Base-by-base conservation (phyloP, 2,113 vertebrate species). In the Corvus hawaiiensis region DNA sequence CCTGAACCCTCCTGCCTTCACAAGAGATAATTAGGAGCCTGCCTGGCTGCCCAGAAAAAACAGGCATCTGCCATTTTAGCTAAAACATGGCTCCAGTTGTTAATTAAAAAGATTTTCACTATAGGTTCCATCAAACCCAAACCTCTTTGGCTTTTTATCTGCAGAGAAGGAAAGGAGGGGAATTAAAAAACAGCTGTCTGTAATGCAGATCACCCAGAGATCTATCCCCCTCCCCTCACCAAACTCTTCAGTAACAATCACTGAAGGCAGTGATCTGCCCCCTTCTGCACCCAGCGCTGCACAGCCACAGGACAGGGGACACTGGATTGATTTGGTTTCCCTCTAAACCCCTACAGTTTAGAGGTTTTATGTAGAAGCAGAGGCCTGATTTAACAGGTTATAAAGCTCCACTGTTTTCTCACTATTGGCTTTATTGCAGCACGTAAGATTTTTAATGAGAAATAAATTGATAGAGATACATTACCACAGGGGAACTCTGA, bases 61-160 rank as follows among this genome's bases (percentile, higher is more conserved):
- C 13, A 73, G 27, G 19, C 11, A 54, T 71, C 90, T 23, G 10
- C 76, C 26, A n/a, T 77, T 76, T 51, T 74, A 94, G 44, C 48
- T 58, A 43, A n/a, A 71, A 79, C 73, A 28, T 1, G 1, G 52
- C 89, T 69, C 54, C 46, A 41, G 44, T 4, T 58, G 46, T 32
- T 94, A 94, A 97, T 93, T 81, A 86, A 97, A 75, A 76, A 92
- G 61, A 89, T 92, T 80, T 89, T 77, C 43, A 68, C 73, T 27
- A 11, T 1, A 64, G 72, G 39, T 13, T 74, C 77, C 84, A 61
- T 43, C 86, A 59, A 75, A 83, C 41, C 28, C 69, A 46, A 92
- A 87, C 51, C 41, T 72, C 62, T 69, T 41, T 8, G 21, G 75
- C 56, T 84, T 90, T 89, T 87, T 33, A 75, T 32, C 73, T 32